Evolutionary conservation across 1,140 invertebrate genomes (phyloP).

Genomic region (Zaprionus inermis): DNA sequence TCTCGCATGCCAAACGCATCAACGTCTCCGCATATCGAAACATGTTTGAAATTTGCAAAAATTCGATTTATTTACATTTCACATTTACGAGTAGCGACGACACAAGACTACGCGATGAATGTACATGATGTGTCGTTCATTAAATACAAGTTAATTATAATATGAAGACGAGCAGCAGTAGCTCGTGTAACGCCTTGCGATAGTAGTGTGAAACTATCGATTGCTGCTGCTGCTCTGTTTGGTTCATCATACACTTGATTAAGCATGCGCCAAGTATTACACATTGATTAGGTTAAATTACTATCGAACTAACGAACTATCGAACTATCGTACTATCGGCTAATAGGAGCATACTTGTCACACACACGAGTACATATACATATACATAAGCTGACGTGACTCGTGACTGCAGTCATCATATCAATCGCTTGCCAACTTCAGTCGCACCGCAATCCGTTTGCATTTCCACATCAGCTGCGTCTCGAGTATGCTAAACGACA

Average conservation of each 20-base stretch:
- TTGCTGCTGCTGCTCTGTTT: background rate
- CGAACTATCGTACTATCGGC: slow-evolving; percentile 33
- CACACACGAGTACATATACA: slow-evolving; percentile 34
- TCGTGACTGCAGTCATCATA: slow-evolving; percentile 17
- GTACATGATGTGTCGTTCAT: slow-evolving; percentile 48
- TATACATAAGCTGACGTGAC: slow-evolving; percentile 14
- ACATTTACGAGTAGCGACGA: slow-evolving; percentile 44
- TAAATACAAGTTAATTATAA: slow-evolving; percentile 16
- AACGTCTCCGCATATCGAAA: slow-evolving; percentile 15
- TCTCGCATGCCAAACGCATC: background rate
- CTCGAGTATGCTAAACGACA: slow-evolving; percentile 96
- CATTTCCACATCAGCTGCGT: slow-evolving; percentile 93
- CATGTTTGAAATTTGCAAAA: slow-evolving; percentile 66
- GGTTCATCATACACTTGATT: slow-evolving; percentile 43
- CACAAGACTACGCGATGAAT: slow-evolving; percentile 50
- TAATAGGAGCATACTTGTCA: slow-evolving; percentile 47
- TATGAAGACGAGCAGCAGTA: slow-evolving; percentile 8
- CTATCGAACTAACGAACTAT: slow-evolving; percentile 2
- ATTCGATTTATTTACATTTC: slow-evolving; percentile 72
- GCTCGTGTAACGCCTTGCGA: no score
- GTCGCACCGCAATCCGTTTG: slow-evolving; percentile 86
- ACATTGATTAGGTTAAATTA: slow-evolving; percentile 23
- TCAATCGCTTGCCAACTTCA: slow-evolving; percentile 80
- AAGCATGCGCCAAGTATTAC: slow-evolving; percentile 42
- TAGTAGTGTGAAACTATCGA: no score